Evolutionary conservation across 2,113 vertebrate species (phyloP), one percentile per base, ranked within the genome.

Genomic region (Bothrops jararaca): DNA sequence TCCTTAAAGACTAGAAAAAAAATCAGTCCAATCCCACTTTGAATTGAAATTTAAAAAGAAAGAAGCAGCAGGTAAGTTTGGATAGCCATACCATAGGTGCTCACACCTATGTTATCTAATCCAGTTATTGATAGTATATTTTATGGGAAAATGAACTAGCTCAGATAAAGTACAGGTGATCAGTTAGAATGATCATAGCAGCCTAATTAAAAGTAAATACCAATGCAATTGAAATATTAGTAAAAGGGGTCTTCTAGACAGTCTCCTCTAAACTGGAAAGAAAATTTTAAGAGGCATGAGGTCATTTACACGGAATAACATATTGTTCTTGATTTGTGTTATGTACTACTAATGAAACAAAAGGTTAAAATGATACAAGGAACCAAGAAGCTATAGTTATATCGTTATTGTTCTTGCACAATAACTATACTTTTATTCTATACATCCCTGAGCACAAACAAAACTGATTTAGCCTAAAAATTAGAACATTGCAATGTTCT

Each of bases 341-440:
- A 45, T 18, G 50, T 22, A 23, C 48, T n/a, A 90, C 85, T 88
- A 90, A 92, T 86, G 85, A 54, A 29, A 0, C 0, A 0, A 92
- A 64, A 53, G 56, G 88, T 94, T 89, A 60, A 90, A 85, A 34
- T 22, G 52, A 90, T 92, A 90, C 60, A 91, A 90, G 92, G 24
- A 80, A 93, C 45, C 23, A 95, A 94, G 0, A 0, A 50, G 0
- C 20, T 56, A 0, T 23, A 23, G 8, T 87, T 85, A 26, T n/a
- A 24, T 88, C 39, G 5, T 60, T 42, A 4, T 5, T 0, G 22
- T 87, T 11, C 52, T n/a, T 93, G 29, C 74, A 12, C 54, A 92
- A 52, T 50, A 69, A 42, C 90, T 0, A 0, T 23, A 87, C 85
- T 88, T 87, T 60, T 29, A 60, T 86, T 58, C 20, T 8, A 87